Evolutionary conservation across 1,140 invertebrate species (phyloP), one percentile per base, ranked within the genome.

Genomic region (Drosophila athabasca): DNA sequence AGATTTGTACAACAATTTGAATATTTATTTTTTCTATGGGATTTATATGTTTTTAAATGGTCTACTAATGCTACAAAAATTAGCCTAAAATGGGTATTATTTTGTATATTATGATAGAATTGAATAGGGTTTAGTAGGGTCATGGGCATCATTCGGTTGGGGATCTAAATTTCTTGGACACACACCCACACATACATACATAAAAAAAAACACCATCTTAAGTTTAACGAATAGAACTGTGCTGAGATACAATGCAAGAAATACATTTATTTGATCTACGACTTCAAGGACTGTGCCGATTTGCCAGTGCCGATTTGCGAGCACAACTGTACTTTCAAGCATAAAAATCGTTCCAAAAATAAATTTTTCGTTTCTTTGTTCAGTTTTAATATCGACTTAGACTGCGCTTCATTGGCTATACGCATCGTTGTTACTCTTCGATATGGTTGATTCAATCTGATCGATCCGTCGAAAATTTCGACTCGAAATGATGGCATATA

Each of bases 391-490:
- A 69, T 57, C 49, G 26, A 58, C 50, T 82, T 87, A 87, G 49
- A 87, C 83, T 79, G 46, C 85, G 84, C 68, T 67, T 77, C 35
- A 67, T 84, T 62, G 83, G 90, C 82, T 91, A 91, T 91, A 91
- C 61, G 90, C 90, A 64, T 91, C 90, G 69, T 91, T 91, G 69
- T 91, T 90, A 70, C 82, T 91, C 70, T 90, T 90, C 45, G 85
- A 91, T 65, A 91, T 78, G 48, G 79, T 84, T 22, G 88, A 88
- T 45, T 91, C 90, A 60, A 87, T 91, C 67, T 91, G 90, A 73
- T 91, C 90, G 72, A 91, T 91, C 7, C 90, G 75, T 51, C 90
- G 76, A n/a, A n/a, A n/a, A n/a, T n/a, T n/a, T n/a, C n/a, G n/a
- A n/a, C n/a, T 51, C 90, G 76, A 57, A 91, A 91, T 39, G 88